Base-by-base conservation (phyloP, 1,140 invertebrate species). In the Cephus cinctus region DNA sequence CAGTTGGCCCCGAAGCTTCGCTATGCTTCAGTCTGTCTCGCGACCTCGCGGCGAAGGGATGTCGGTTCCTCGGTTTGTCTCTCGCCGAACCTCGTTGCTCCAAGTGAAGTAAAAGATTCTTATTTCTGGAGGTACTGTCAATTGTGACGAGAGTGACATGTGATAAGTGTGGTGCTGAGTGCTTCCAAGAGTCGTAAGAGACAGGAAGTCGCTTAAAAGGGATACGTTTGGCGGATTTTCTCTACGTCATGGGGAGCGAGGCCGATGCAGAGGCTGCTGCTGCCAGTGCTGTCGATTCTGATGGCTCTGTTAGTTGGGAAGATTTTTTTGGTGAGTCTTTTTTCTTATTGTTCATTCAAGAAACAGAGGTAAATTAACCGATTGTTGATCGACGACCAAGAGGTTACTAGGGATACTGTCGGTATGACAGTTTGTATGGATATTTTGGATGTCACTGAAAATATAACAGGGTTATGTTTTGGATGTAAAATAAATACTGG, bases 231-330 rank as follows among this genome's bases (percentile, higher is more conserved):
- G 25, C 25, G n/a, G 25, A 27, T 8, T 2, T 14, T n/a, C n/a
- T 27, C 27, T 14, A 27, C 25, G 48, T 42, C 41, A 67, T 68
- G 65, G 58, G 47, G 34, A 68, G 56, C 53, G 67, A 65, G 52
- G 60, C 53, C 35, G 57, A 59, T 30, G 44, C 44, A 40, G 70
- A 56, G 59, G 61, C 46, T 39, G 55, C 55, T 43, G 50, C 42
- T 47, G 32, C 57, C 56, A 57, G 47, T 41, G 57, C 57, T 25
- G 57, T 57, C 21, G 78, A 80, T 50, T 79, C 76, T 9, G 78
- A 80, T 57, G 76, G 66, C 19, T 79, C 77, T 50, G 69, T 78
- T 57, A 77, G 69, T 35, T 80, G 78, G 78, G 78, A 80, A 52
- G 78, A 80, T 25, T 80, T 80, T 64, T 79, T 78, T 54, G 78